These are phyloP conservation scores for Thecophora atra DNA, from an alignment of 2,888 invertebrate species.

Conservation along the genomic window DNA sequence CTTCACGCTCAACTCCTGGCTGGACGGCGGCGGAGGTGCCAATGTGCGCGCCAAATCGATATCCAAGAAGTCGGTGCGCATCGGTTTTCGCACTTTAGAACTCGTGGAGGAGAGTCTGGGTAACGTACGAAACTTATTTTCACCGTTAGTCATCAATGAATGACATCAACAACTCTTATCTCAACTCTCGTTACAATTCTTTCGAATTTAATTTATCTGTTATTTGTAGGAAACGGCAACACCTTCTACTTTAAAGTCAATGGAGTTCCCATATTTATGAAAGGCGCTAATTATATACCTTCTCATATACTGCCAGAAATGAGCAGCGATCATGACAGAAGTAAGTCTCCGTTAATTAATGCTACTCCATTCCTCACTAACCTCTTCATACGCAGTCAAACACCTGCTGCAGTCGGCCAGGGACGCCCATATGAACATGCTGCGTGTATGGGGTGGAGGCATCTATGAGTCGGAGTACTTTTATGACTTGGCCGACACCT, in stretches of 20 bases:
- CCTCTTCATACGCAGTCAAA: too few species aligned
- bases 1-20: conserved; percentile 67
- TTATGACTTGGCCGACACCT: conserved; percentile 85
- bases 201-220: not conserved
- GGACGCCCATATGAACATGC: conserved; percentile 87
- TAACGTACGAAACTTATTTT: not conserved
- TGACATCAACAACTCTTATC: not conserved
- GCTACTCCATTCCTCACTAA: not conserved
- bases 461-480: conserved; percentile 91
- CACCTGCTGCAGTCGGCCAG: conserved; percentile 75
- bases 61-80: conserved; percentile 69
- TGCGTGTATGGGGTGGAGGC: conserved; percentile 99
- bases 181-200: not conserved
- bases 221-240: conserved; percentile 73
- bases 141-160: too few species aligned
- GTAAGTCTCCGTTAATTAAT: conserved; percentile 52
- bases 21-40: conserved; percentile 44
- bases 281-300: conserved; percentile 95
- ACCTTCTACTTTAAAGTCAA: conserved; percentile 91
- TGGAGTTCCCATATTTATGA: conserved; percentile 87
- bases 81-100: conserved; percentile 89
- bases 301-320: conserved; percentile 83
- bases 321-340: conserved; percentile 68
- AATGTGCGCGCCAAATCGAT: conserved; percentile 55
- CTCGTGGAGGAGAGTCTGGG: conserved; percentile 75